Conservation (phyloP, 2,888 invertebrate genomes). For the Tenthredo amoena region DNA sequence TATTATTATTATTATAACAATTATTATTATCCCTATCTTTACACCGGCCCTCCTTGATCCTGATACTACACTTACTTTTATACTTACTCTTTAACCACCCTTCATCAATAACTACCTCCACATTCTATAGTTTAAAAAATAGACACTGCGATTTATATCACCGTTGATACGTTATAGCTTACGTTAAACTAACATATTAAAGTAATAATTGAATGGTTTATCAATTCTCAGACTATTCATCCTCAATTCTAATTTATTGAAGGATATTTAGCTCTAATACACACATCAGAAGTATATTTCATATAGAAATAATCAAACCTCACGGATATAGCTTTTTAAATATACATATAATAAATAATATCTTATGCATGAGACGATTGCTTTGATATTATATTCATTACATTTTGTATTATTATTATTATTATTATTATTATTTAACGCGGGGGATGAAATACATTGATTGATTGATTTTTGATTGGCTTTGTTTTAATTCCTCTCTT, state of each 20-base stretch:
- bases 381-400: background rate
- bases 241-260: background rate
- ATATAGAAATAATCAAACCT: background rate
- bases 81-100: background rate
- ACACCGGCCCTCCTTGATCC: background rate
- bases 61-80: background rate
- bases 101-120: constrained; percentile 28
- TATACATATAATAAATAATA: background rate
- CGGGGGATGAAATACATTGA: background rate
- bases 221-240: background rate
- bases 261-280: background rate
- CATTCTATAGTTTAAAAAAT: background rate
- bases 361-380: background rate
- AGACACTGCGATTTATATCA: background rate
- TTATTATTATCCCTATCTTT: background rate
- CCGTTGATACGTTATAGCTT: background rate
- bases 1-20: background rate
- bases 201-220: background rate
- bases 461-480: background rate
- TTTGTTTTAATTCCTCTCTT: background rate
- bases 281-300: background rate
- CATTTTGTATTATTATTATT: constrained; percentile 9
- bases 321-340: background rate
- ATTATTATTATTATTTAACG: background rate
- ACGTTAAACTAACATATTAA: background rate